Conservation (phyloP, 1,140 invertebrate genomes). For the Camponotus vicinus region DNA sequence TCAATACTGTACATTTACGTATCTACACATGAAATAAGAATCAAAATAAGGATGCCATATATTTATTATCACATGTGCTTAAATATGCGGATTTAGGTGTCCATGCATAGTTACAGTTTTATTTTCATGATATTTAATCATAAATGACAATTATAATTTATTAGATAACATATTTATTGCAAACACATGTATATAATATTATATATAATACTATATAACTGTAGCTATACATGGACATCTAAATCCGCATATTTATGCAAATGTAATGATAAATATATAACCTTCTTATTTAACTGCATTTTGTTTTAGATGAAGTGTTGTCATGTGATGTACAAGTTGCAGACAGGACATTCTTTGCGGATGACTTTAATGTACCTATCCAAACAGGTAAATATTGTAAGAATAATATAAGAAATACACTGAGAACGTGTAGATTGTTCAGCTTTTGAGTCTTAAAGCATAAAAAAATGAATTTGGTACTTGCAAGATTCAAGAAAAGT, state of each 20-base stretch:
- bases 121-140: neutral
- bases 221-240: too few species aligned
- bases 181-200: neutral
- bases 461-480: too few species aligned
- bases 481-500: too few species aligned
- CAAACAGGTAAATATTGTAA: neutral
- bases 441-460: too few species aligned
- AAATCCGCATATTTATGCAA: too few species aligned
- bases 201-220: neutral
- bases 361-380: slow-evolving; percentile 6
- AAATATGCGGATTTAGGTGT: neutral
- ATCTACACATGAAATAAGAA: neutral
- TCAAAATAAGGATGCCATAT: neutral
- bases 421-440: too few species aligned
- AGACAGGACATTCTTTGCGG: slow-evolving; percentile 3
- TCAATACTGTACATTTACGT: neutral
- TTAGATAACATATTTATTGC: neutral
- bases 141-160: neutral
- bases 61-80: neutral
- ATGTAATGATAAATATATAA: too few species aligned
- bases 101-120: neutral
- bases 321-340: neutral
- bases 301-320: neutral
- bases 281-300: neutral
- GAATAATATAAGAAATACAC: too few species aligned